Base-by-base conservation (phyloP, 2,113 vertebrate species). In the Pteronura brasiliensis region DNA sequence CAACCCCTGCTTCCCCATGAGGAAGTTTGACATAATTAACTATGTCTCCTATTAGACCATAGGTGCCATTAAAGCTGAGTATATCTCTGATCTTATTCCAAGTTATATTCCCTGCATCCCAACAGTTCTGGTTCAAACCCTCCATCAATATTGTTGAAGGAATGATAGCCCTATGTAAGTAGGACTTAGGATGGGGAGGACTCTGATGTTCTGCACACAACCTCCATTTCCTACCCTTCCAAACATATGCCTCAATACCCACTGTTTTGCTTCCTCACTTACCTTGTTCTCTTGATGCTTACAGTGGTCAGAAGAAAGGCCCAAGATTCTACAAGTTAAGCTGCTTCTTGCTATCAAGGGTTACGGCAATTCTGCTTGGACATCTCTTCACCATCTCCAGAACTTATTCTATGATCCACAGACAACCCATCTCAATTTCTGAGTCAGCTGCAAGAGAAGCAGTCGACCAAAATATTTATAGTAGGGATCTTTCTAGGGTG, bases 381-480 rank as follows among this genome's bases (percentile, higher is more conserved):
- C 31, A n/a, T 59, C 36, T 67, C 55, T 59, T 80, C 72, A 31
- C 31, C 13, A 34, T 67, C 65, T 85, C 79, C 59, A 72, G 65
- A 77, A 21, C 31, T 67, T 42, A 18, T 20, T 57, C 13, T 3
- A 25, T 47, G 52, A 83, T 65, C 39, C 31, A 13, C 49, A 61
- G 25, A 47, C 34, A 59, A 57, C 6, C 9, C 95, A 49, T 89
- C 76, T 81, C 61, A 42, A 49, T 27, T 81, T 59, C 74, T 31
- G 36, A 61, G 85, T 67, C 87, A 74, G 63, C 55, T 69, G 81
- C 52, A 87, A 74, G 81, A 95, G 57, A 88, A 84, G 55, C 1
- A 2, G 57, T 31, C 44, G 49, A 34, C 49, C 39, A 71, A 42
- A 23, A 44, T 12, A 6, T n/a, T 83, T 65, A 25, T 18, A 79